Conservation (phyloP, 2,113 vertebrate genomes). For the Trachemys scripta region DNA sequence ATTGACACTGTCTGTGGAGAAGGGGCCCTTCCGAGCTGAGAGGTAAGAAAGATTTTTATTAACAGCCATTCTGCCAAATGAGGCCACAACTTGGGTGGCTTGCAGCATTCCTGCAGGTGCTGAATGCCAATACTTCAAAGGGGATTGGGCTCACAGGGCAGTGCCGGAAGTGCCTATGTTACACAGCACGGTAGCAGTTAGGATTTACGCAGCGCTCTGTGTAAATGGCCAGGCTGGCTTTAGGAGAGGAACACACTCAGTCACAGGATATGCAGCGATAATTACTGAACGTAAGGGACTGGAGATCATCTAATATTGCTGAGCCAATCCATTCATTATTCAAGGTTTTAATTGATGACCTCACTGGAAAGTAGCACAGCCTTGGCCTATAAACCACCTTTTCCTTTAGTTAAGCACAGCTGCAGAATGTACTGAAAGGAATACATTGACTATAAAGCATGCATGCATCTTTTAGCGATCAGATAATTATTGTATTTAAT, state of each 20-base stretch:
- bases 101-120: not conserved
- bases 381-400: constrained; percentile 59
- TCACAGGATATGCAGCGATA: not conserved
- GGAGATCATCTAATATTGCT: constrained; percentile 52
- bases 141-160: fast-evolving
- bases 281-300: not conserved
- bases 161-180: fast-evolving
- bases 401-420: constrained; percentile 63
- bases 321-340: constrained; percentile 71
- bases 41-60: not conserved
- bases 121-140: not conserved
- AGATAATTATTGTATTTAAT: constrained; percentile 37
- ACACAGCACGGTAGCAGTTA: not conserved
- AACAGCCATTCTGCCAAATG: not conserved
- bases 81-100: not conserved
- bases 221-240: not conserved
- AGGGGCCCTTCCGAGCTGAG: not conserved
- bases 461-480: not conserved
- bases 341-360: constrained; percentile 76
- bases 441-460: constrained; percentile 17
- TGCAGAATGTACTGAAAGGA: constrained; percentile 48
- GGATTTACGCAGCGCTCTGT: not conserved
- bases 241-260: fast-evolving
- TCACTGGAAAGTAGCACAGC: constrained; percentile 15
- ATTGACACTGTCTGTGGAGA: not conserved